phyloP scores from a whole-genome alignment of 2,113 vertebrate species.

The Phoxinus phoxinus region DNA sequence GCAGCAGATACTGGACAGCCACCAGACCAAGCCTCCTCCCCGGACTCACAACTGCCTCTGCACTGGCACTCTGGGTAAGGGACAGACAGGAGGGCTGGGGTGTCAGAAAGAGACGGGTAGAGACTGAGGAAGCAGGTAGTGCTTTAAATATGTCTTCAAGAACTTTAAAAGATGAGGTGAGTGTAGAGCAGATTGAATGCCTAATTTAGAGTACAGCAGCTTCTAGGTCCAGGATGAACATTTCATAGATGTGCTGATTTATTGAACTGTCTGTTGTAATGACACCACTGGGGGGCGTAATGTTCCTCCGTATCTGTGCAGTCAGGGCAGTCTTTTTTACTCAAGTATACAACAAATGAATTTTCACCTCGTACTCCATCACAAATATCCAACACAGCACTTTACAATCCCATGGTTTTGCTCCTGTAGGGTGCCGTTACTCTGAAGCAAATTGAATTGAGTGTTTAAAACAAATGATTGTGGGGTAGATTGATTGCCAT shows the following conservation, averaged over 20 bases:
- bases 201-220: slow-evolving; percentile 14
- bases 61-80: slow-evolving; percentile 97
- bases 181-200: slow-evolving; percentile 16
- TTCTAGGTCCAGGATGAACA: slow-evolving; percentile 5
- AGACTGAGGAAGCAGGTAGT: slow-evolving; percentile 24
- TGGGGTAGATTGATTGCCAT: slow-evolving; percentile 20
- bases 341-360: slow-evolving; percentile 11
- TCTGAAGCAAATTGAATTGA: slow-evolving; percentile 36
- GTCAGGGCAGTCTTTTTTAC: background rate
- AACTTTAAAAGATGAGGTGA: background rate
- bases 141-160: background rate
- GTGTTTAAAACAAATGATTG: slow-evolving; percentile 37
- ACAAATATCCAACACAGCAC: slow-evolving; percentile 12
- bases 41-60: slow-evolving; percentile 99
- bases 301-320: background rate
- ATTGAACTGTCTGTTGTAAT: slow-evolving; percentile 17
- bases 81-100: slow-evolving; percentile 45
- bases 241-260: slow-evolving; percentile 19
- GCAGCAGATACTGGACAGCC: slow-evolving; percentile 99
- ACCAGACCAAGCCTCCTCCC: slow-evolving; percentile 99
- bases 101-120: slow-evolving; percentile 45
- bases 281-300: slow-evolving; percentile 31
- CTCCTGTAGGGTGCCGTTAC: slow-evolving; percentile 22
- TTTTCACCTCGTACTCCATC: slow-evolving; percentile 13
- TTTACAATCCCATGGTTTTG: background rate